Conservation (phyloP, 92 coral and sea anemone species). For the Siderastrea radians region DNA sequence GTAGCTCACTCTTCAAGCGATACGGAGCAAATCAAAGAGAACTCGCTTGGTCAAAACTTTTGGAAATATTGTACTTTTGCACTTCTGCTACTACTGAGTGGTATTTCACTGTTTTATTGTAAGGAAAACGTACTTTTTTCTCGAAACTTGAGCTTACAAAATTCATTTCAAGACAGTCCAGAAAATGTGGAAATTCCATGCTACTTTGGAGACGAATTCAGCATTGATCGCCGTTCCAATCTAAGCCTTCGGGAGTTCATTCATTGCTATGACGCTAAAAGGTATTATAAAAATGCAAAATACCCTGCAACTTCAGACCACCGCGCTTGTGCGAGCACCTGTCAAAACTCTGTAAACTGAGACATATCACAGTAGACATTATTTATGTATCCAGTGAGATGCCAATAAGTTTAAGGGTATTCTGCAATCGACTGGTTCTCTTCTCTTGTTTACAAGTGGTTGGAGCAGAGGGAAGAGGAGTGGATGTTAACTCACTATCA, state of each 20-base stretch:
- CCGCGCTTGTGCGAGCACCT: too few species aligned
- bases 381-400: too few species aligned
- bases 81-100: neutral
- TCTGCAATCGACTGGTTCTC: too few species aligned
- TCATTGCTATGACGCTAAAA: slow-evolving; percentile 83
- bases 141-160: neutral
- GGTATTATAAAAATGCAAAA: slow-evolving; percentile 41
- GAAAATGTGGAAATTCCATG: slow-evolving; percentile 32
- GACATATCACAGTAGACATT: too few species aligned
- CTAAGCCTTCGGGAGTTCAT: slow-evolving; percentile 85
- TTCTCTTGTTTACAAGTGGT: neutral
- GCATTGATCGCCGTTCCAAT: slow-evolving; percentile 77
- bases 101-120: neutral
- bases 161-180: neutral
- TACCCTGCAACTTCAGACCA: too few species aligned
- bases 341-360: too few species aligned
- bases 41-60: neutral
- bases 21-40: neutral
- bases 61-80: slow-evolving; percentile 22
- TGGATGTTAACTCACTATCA: too few species aligned
- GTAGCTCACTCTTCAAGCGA: neutral
- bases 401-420: too few species aligned
- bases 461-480: neutral
- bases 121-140: neutral
- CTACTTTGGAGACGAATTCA: slow-evolving; percentile 25